Evolutionary conservation across 2,113 vertebrate species (phyloP), one percentile per base, ranked within the genome.

Genomic region (Rhynchomys soricoides): DNA sequence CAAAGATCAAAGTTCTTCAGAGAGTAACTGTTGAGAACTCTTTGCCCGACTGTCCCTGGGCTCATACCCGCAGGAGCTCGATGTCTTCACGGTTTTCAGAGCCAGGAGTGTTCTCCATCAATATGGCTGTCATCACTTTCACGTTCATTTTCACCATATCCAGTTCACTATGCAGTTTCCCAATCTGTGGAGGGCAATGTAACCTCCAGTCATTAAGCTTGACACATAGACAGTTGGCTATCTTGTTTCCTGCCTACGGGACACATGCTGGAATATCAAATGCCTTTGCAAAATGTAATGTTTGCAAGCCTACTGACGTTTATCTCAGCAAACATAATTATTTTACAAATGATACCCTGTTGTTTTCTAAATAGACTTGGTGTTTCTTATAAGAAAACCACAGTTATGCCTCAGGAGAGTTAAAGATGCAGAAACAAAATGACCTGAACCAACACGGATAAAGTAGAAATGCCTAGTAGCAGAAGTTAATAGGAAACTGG

Each of bases 71-170:
- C 79, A 99, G 89, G 81, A 99, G 98, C 45, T 98, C 98, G 71
- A 98, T 97, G 93, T 99, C 99, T 50, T 98, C 98, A 0, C 7
- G 97, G 86, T 98, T 98, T 97, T 98, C 98, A 73, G 98, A 98
- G 2, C 98, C 99, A 83, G 98, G 98, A 59, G 87, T 86, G 12
- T 98, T 99, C 96, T 99, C 98, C 89, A 97, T 98, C 95, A 99
- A 3, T 93, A 99, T 99, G 37, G 98, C 96, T 1, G 98, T 98
- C 99, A 99, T 99, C 77, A 99, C 98, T 62, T 90, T 98, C 91
- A 98, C 96, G 0, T 99, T 99, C 98, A 98, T 98, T 95, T 98
- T 99, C 96, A 98, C 98, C 98, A 99, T 98, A 81, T 99, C 99
- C 94, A 99, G 93, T 57, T 99, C 99, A 90, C 99, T 99, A 96